Conservation (phyloP, 2,797 vertebrate species). For the Bradypodion ventrale region DNA sequence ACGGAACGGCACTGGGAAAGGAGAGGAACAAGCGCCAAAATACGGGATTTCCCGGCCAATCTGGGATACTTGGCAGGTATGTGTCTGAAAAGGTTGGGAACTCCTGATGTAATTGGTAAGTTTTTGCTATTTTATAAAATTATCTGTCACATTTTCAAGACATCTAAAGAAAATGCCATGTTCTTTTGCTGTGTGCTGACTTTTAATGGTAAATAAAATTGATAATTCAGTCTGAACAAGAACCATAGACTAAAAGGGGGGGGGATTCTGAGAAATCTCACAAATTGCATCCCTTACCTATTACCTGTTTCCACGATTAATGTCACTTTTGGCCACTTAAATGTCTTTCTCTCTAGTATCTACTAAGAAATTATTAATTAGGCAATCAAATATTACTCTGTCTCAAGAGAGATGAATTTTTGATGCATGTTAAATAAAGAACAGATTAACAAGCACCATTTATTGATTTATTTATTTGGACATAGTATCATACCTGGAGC, state of each 20-base stretch:
- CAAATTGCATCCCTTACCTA: background rate
- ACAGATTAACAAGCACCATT: background rate
- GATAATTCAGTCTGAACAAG: background rate
- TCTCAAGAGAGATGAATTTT: background rate
- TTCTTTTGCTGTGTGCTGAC: background rate
- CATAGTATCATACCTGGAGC: background rate
- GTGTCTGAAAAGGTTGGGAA: no score
- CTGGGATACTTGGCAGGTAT: no score
- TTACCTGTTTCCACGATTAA: background rate
- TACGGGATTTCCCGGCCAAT: no score
- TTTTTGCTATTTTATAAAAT: background rate
- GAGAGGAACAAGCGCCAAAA: no score
- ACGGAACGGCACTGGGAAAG: no score
- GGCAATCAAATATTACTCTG: background rate
- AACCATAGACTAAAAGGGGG: background rate
- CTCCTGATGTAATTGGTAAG: no score
- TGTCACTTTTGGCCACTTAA: background rate
- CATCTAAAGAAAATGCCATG: background rate
- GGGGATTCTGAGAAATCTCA: background rate
- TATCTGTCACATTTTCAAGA: background rate
- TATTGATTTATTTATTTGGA: background rate
- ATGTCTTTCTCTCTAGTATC: background rate
- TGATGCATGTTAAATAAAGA: background rate
- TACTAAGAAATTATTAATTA: background rate
- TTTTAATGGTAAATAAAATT: constrained; percentile 6